phyloP scores from a whole-genome alignment of 2,797 vertebrate genomes.

The Adrianichthys oophorus region DNA sequence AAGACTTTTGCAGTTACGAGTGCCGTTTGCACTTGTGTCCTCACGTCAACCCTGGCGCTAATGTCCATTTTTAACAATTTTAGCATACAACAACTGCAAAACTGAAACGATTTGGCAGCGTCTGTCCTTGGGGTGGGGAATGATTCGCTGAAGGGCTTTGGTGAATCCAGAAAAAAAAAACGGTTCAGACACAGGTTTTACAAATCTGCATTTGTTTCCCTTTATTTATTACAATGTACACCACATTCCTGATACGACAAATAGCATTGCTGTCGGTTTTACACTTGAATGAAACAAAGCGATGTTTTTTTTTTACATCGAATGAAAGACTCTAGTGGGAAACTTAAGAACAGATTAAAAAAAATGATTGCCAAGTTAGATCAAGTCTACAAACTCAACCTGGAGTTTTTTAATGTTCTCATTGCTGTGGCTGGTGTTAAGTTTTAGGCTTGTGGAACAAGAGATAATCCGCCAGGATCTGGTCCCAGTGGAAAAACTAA shows the following conservation, averaged over 20 bases:
- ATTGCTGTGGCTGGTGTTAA: background rate
- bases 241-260: background rate
- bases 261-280: background rate
- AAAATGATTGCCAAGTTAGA: background rate
- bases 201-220: too few relatives aligned
- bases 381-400: background rate
- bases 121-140: too few relatives aligned
- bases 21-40: too few relatives aligned
- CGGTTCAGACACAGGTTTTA: too few relatives aligned
- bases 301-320: background rate
- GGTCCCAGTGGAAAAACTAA: background rate
- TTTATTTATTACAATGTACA: background rate
- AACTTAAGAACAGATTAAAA: background rate
- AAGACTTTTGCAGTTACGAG: too few relatives aligned
- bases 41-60: too few relatives aligned
- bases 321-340: background rate
- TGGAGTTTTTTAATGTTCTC: background rate
- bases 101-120: too few relatives aligned
- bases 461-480: background rate
- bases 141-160: too few relatives aligned
- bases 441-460: background rate
- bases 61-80: too few relatives aligned
- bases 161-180: too few relatives aligned
- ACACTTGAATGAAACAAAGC: background rate
- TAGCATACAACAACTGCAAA: too few relatives aligned